Evolutionary conservation across 2,113 vertebrate species (phyloP), one percentile per base, ranked within the genome.

Genomic region (Alligator sinensis): DNA sequence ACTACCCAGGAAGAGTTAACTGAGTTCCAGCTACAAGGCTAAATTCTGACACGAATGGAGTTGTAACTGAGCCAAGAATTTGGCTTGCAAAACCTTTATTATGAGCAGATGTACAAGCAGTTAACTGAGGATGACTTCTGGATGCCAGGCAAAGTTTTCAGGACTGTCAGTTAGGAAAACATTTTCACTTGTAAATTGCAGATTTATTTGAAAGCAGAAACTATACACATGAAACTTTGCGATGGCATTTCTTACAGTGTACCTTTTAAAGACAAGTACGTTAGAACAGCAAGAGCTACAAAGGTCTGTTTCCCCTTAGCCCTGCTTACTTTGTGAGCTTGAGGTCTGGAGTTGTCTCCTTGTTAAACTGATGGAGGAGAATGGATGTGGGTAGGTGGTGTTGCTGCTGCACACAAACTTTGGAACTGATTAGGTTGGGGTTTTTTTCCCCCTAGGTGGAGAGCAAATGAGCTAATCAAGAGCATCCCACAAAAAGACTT

Each of bases 391-490:
- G 0, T 6, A 9, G 28, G 0, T 70, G 59, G 17, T 25, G 47
- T 47, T 47, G 47, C 47, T 47, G 47, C 47, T 47, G 24, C 22
- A 74, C 34, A 0, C 70, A 8, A 91, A 2, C 84, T 24, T 77
- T 18, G 83, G 88, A 28, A 57, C 82, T 94, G 80, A 95, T 1
- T 58, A 11, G 8, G 17, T 86, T 58, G 9, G 8, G 17, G 84
- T 47, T 47, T 47, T 47, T 47, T 47, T 9, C 7, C 47, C 47
- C 47, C 47, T 9, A 47, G 47, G 47, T 47, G 99, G 99, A 98
- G 99, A 98, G 99, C 99, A 2, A 98, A 98, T 78, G 98, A 98
- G 2, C 97, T 99, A 54, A 99, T 99, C 98, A 99, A 98, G 97
- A 98, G 96, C 68, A 97, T 99, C 61, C 98, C 99, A 70, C 98